Evolutionary conservation across 2,888 invertebrate genomes (phyloP).

Genomic region (Dorcus parallelipipedus): DNA sequence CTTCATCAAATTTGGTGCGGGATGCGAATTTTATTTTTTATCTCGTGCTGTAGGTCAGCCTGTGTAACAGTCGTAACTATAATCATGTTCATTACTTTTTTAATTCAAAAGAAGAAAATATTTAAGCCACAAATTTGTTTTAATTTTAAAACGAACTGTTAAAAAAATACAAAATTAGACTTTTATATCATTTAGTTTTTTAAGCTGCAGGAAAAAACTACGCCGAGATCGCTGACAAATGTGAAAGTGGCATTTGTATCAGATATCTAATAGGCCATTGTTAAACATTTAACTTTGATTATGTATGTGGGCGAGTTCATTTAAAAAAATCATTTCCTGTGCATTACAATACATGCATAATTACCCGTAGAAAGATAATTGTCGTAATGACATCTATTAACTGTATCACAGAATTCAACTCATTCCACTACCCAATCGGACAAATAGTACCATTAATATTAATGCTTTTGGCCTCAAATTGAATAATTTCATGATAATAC

Average conservation of each 20-base stretch:
- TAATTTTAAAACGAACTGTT: not conserved
- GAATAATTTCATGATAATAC: no score
- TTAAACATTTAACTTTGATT: conserved; percentile 51
- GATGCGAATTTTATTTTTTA: no score
- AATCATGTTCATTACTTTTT: not conserved
- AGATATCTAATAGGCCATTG: conserved; percentile 49
- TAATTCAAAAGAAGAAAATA: not conserved
- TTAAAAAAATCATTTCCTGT: conserved; percentile 30
- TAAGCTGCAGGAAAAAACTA: not conserved
- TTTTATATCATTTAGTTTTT: not conserved
- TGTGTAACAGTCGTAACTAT: no score
- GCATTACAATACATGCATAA: conserved; percentile 35
- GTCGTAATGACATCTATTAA: conserved; percentile 51
- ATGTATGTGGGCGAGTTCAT: conserved; percentile 51
- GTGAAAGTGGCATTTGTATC: conserved; percentile 44
- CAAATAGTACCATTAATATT: not conserved
- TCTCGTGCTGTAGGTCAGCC: no score
- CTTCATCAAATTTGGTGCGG: no score
- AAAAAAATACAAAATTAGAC: not conserved
- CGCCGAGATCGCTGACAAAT: conserved; percentile 28
- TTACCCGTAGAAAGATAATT: conserved; percentile 50
- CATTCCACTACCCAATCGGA: not conserved
- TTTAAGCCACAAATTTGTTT: not conserved
- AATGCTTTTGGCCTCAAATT: no score
- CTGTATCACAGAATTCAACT: conserved; percentile 28